phyloP scores from a whole-genome alignment of 2,888 invertebrate genomes.

The Thera obeliscata region DNA sequence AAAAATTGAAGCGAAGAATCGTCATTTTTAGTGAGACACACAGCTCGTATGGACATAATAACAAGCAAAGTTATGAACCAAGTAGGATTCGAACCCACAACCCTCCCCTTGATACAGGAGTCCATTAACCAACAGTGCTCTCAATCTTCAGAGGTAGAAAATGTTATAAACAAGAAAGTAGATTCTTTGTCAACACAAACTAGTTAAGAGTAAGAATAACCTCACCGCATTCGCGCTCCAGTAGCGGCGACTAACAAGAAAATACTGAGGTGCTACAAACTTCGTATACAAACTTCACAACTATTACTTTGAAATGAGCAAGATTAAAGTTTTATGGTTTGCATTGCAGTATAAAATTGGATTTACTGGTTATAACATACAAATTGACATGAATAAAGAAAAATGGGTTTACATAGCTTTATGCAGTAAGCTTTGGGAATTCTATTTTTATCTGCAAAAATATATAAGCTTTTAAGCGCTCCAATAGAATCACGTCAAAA shows the following conservation, averaged over 20 bases:
- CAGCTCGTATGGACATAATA: too few species aligned
- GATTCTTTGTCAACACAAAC: slow-evolving; percentile 8
- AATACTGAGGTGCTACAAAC: slow-evolving; percentile 23
- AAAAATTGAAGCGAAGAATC: too few species aligned
- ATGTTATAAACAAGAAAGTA: not conserved
- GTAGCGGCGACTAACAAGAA: slow-evolving; percentile 18
- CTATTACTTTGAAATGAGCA: slow-evolving; percentile 12
- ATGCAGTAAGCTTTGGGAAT: not conserved
- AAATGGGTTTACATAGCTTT: not conserved
- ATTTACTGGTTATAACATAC: not conserved
- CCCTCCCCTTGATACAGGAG: too few species aligned
- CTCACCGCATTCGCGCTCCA: not conserved
- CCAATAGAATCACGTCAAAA: slow-evolving; percentile 14
- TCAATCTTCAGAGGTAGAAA: not conserved
- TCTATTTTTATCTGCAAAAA: too few species aligned
- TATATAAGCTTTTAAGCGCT: not conserved
- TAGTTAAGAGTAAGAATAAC: slow-evolving; percentile 7
- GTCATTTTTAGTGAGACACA: too few species aligned
- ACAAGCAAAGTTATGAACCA: too few species aligned
- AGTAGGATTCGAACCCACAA: too few species aligned
- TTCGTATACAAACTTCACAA: slow-evolving; percentile 9
- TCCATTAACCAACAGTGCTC: not conserved
- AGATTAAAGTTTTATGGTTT: slow-evolving; percentile 12
- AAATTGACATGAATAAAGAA: slow-evolving; percentile 1
- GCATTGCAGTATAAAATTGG: not conserved